Conservation (phyloP, 1,140 invertebrate genomes). For the Drosophila subobscura region DNA sequence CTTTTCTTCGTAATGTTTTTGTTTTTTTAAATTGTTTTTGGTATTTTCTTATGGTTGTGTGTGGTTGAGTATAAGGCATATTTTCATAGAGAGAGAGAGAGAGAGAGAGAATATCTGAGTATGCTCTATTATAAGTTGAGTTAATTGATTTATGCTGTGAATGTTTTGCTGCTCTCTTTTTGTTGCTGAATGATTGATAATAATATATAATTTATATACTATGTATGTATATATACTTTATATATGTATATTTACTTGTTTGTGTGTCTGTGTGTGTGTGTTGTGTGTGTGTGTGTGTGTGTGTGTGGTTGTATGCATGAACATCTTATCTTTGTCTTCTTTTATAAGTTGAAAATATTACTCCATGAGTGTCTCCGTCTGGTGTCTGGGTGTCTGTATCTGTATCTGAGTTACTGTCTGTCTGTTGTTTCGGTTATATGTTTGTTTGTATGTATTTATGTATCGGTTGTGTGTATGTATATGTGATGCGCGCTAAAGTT, state of each 20-base stretch:
- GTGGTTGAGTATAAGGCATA: conserved; percentile 35
- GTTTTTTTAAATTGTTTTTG: background rate
- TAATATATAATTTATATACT: conserved; percentile 48
- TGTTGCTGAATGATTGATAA: conserved; percentile 47
- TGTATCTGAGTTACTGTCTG: conserved; percentile 7
- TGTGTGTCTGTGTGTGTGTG: conserved; percentile 16
- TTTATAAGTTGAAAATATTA: conserved; percentile 43
- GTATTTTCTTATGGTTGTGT: conserved; percentile 14
- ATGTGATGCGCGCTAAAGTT: conserved; percentile 68
- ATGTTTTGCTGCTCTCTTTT: conserved; percentile 43
- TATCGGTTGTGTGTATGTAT: conserved; percentile 49
- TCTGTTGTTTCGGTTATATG: conserved; percentile 26
- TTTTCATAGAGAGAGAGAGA: conserved; percentile 38
- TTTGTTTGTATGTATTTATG: conserved; percentile 8
- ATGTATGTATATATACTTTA: conserved; percentile 30
- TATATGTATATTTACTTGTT: conserved; percentile 6
- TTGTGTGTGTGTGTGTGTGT: conserved; percentile 19
- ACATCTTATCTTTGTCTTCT: too few relatives aligned
- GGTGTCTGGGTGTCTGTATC: conserved; percentile 8
- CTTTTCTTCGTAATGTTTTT: conserved; percentile 9
- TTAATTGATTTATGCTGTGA: conserved; percentile 61
- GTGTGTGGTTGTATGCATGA: conserved; percentile 11
- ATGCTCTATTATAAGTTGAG: conserved; percentile 54
- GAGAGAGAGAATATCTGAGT: conserved; percentile 32
- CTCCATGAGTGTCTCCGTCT: conserved; percentile 27